Evolutionary conservation across 2,888 invertebrate species (phyloP), one percentile per base, ranked within the genome.

Genomic region (Actias luna): DNA sequence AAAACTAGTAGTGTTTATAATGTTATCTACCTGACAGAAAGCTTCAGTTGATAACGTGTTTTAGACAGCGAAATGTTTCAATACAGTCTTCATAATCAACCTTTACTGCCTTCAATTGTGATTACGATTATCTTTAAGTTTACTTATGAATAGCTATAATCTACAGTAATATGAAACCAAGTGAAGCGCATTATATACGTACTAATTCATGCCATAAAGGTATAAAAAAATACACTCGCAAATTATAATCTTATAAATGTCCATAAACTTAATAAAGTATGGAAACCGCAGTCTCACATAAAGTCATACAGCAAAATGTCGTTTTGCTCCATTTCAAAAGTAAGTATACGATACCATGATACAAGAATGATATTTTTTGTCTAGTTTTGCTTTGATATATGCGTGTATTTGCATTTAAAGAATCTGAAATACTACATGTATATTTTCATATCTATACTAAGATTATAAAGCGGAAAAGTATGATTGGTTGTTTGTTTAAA

Each of bases 311-410:
- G 70, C 70, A 79, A 73, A 76, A 75, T 59, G 72, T 75, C 73
- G 78, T 80, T 79, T 82, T 79, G 76, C 79, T 78, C 76, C 75
- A 71, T 83, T 79, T 78, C 73, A 65, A 73, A 77, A 74, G 74
- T 72, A 75, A 79, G 35, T 76, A 81, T 80, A 78, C 75, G 79
- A 76, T 76, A 71, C 68, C 70, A 70, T 70, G 78, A 76, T 81
- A 80, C 78, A 78, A 79, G 76, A 77, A 77, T 67, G 63, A 65
- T 74, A 72, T 75, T 74, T 69, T 74, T 72, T 36, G 27, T 18
- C 55, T 39, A 39, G 39, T 14, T 61, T 57, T 61, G 29, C 29
- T 61, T 29, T 35, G n/a, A 35, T 46, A 33, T 46, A 35, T 46
- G 33, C 25, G 18, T 16, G 18, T 27, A 57, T 57, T 29, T 35